Base-by-base conservation (phyloP, 2,113 vertebrate genomes). In the Ornithorhynchus anatinus region DNA sequence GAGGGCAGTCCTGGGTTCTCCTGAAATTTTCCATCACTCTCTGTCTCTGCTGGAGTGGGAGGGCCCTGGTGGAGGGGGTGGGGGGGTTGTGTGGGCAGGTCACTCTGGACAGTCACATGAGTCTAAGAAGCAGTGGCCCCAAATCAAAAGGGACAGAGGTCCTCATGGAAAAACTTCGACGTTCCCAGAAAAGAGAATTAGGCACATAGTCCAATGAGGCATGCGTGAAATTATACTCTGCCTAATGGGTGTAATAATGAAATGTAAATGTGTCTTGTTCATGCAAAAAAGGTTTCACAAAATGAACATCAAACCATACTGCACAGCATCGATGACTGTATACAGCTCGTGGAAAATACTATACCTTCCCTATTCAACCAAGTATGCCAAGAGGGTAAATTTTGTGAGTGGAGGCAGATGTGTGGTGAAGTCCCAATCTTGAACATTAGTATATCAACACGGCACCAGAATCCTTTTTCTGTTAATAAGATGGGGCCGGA, bases 361-460 rank as follows among this genome's bases (percentile, higher is more conserved):
- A n/a, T n/a, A n/a, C n/a, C n/a, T n/a, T n/a, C n/a, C n/a, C n/a
- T n/a, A n/a, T n/a, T n/a, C n/a, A n/a, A n/a, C n/a, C 27, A 50
- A 17, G 47, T 57, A 42, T 75, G 23, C 31, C 58, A 40, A 77
- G 59, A 43, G 57, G 51, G 60, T 44, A 52, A 64, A 50, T 61
- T 77, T 48, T 43, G 19, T 54, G 76, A 83, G 61, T 84, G 80
- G 72, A 86, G 74, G 72, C 80, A 82, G 80, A 77, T 84, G 65
- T 48, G 62, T 17, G n/a, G n/a, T n/a, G n/a, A n/a, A n/a, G n/a
- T n/a, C n/a, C 38, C 27, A 62, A 68, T 61, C 23, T 63, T 32
- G 15, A 29, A 19, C 44, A 36, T 29, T 15, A 45, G 47, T 36
- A 40, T 69, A 35, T 37, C 32, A 69, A 45, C 48, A 8, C 56